A percentile compares a stretch with the other conserved stretches of the same genome.
phyloP scores from a whole-genome alignment of 1,140 invertebrate genomes.

The Ceratina japonica region DNA sequence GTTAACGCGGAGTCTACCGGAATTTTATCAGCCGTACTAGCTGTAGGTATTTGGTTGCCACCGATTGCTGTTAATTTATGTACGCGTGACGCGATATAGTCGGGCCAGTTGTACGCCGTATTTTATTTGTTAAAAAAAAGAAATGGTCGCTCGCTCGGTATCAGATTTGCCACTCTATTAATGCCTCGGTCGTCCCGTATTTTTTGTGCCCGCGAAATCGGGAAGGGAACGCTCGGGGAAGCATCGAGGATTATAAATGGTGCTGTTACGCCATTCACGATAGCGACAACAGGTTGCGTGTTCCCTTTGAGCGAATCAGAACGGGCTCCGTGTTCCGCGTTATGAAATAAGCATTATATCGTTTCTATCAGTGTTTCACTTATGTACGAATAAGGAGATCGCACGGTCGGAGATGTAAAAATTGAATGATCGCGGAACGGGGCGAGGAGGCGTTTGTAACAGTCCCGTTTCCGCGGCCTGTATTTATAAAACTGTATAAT shows the following conservation, averaged over 20 bases:
- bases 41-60: not conserved
- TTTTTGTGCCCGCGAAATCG: not conserved
- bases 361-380: not conserved
- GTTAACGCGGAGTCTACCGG: not conserved
- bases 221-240: not conserved
- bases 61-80: not conserved
- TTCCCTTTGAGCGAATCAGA: not conserved
- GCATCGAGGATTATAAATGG: not conserved
- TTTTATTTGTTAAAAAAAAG: conserved; percentile 19
- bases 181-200: too few species aligned
- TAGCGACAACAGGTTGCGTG: conserved; percentile 13
- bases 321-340: not conserved
- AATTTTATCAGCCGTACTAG: not conserved
- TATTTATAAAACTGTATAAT: conserved; percentile 64
- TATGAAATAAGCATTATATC: not conserved
- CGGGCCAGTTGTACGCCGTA: conserved; percentile 21
- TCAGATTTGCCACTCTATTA: too few species aligned
- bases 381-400: not conserved
- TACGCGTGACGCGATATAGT: conserved; percentile 1
- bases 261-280: not conserved
- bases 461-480: conserved; percentile 18
- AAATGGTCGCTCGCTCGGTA: not conserved
- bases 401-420: not conserved
- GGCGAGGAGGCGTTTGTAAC: conserved; percentile 20
- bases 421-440: not conserved